Conservation (phyloP, 2,797 vertebrate species). For the Sebastes flavidus region DNA sequence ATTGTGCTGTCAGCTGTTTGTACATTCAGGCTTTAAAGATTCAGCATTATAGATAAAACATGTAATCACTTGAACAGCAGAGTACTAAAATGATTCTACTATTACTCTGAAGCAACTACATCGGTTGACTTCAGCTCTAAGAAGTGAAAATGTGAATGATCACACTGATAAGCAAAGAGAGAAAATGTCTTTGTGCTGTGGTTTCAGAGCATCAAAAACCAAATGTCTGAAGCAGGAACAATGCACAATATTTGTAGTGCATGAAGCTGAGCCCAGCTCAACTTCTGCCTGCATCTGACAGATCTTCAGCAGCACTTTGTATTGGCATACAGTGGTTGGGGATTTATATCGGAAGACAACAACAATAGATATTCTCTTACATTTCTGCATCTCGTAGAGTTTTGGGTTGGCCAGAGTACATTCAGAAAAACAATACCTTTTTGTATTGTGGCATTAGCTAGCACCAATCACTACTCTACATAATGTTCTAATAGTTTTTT, state of each 20-base stretch:
- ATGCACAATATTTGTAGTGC: conserved; percentile 12
- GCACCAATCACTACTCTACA: not conserved
- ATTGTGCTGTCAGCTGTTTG: too few relatives aligned
- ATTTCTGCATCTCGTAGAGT: too few relatives aligned
- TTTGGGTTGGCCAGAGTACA: conserved; percentile 16
- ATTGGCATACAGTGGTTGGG: not conserved
- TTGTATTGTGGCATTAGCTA: not conserved
- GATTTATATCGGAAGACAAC: not conserved
- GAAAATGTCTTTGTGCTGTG: not conserved
- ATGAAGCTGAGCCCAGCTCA: conserved; percentile 65
- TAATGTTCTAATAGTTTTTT: not conserved
- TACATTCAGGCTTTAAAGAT: too few relatives aligned
- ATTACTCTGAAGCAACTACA: not conserved
- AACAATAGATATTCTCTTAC: too few relatives aligned
- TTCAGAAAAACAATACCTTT: conserved; percentile 10
- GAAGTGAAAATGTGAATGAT: too few relatives aligned
- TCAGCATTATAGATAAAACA: too few relatives aligned
- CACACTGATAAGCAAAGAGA: too few relatives aligned
- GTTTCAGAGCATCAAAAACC: conserved; percentile 30
- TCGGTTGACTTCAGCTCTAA: not conserved
- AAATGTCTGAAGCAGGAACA: conserved; percentile 13
- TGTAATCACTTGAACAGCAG: not conserved
- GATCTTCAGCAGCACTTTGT: not conserved
- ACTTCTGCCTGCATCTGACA: not conserved
- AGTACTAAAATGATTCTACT: not conserved